Evolutionary conservation across 1,140 invertebrate species (phyloP).

Genomic region (Tetraneura akinire): DNA sequence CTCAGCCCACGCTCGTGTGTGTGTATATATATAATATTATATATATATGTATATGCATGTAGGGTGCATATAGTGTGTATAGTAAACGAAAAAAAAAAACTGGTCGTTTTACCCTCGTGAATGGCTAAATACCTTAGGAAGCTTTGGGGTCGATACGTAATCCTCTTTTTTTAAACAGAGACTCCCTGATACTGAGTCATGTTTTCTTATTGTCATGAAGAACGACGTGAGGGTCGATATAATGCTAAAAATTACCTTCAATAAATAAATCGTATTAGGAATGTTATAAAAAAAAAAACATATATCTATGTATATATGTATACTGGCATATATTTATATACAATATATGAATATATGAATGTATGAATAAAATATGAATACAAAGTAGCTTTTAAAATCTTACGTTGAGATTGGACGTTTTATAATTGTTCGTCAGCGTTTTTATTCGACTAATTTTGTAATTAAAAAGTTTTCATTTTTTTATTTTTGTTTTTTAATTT

Average conservation of each 20-base stretch:
- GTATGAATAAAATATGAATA: constrained; percentile 7
- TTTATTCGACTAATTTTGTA: constrained; percentile 11
- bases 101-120: constrained; percentile 44
- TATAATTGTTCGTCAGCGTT: constrained; percentile 4
- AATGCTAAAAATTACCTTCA: constrained; percentile 22
- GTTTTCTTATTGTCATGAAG: constrained; percentile 47
- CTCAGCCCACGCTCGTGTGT: constrained; percentile 26
- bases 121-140: constrained; percentile 50
- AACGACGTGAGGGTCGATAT: neutral
- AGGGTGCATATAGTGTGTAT: constrained; percentile 15
- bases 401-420: neutral
- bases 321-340: too few relatives aligned
- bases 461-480: constrained; percentile 33
- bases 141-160: constrained; percentile 49
- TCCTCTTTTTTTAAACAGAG: constrained; percentile 45
- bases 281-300: neutral
- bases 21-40: too few relatives aligned
- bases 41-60: constrained; percentile 36
- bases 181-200: constrained; percentile 46
- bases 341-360: too few relatives aligned
- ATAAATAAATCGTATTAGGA: constrained; percentile 30
- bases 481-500: constrained; percentile 23
- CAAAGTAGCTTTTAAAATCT: neutral
- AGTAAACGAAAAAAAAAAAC: constrained; percentile 13
- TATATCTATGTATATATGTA: too few relatives aligned